Evolutionary conservation across 2,888 invertebrate genomes (phyloP).

Genomic region (Cecidostiba fungosa): DNA sequence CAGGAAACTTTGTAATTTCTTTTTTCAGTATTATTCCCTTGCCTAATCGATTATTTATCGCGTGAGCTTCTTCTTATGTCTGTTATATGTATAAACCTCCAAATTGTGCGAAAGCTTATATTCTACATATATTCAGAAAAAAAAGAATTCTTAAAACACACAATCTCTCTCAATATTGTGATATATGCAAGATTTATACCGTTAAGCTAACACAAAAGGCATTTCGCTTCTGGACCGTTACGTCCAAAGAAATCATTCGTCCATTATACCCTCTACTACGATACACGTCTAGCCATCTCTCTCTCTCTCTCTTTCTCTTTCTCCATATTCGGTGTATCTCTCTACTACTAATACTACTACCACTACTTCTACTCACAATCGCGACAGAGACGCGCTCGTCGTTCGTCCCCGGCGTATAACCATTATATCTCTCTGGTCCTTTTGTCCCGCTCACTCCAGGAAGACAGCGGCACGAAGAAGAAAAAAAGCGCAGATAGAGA

Average conservation of each 20-base stretch:
- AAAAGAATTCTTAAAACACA: conserved; percentile 21
- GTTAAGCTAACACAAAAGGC: conserved; percentile 40
- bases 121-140: too few species aligned
- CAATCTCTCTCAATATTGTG: conserved; percentile 53
- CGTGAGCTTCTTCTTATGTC: background rate
- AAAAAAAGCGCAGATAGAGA: conserved; percentile 25
- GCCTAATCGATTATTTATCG: background rate
- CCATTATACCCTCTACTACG: conserved; percentile 49
- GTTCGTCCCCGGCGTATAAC: conserved; percentile 68
- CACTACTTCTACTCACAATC: conserved; percentile 46
- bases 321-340: conserved; percentile 47
- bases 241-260: conserved; percentile 57
- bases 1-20: conserved; percentile 33
- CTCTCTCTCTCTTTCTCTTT: background rate
- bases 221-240: conserved; percentile 60
- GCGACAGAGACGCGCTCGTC: conserved; percentile 49
- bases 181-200: conserved; percentile 45
- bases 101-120: background rate
- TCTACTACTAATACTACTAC: background rate
- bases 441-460: conserved; percentile 73
- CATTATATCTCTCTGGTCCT: conserved; percentile 66
- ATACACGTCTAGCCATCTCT: conserved; percentile 37
- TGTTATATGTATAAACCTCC: background rate
- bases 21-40: background rate
- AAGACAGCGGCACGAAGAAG: conserved; percentile 48